Evolutionary conservation across 1,140 invertebrate genomes (phyloP), one percentile per base, ranked within the genome.

Genomic region (Metaphire vulgaris): DNA sequence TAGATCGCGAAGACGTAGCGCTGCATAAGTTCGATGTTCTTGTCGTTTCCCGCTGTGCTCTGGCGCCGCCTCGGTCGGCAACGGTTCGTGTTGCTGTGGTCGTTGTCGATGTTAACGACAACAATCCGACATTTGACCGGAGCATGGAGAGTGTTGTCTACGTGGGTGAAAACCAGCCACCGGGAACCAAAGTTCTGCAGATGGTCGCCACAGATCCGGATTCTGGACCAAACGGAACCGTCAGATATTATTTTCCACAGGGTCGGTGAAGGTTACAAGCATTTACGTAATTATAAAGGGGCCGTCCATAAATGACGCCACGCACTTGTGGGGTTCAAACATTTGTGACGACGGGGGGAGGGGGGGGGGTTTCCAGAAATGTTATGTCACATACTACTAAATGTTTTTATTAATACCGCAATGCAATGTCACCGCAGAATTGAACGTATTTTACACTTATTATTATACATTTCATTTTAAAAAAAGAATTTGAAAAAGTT

Each of bases 171-270:
- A 97, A 87, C 93, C 92, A 31, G 90, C 84, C 84, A 2, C 70
- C 94, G 78, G 95, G 95, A 56, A 96, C 94, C 71, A 93, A 94
- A 88, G 96, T 99, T 75, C 96, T 94, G 30, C 93, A 96, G 88
- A 93, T 98, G 80, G 93, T 95, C 85, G 96, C 96, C 30, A 93
- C 95, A 69, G 96, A 99, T 88, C 95, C 94, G 84, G 96, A 99
- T 78, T 77, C 77, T 16, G 80, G 80, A 2, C 80, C 81, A 56
- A 86, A 86, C 81, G 82, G 82, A 26, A 80, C 80, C 1, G 79
- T 86, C 21, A 77, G 81, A 0, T 86, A 83, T 67, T 34, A 69
- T 31, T 71, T 77, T n/a, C 30, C 15, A 30, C 29, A 34, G 16
- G 75, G 77, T 76, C 14, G 67, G 69, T 75, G 33, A 6, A 15